Percentiles rank a stretch among this genome's conserved stretches.
These are phyloP conservation scores for Scolopax bukidnonensis DNA, from an alignment of 2,797 vertebrate genomes.

Conservation along the genomic window DNA sequence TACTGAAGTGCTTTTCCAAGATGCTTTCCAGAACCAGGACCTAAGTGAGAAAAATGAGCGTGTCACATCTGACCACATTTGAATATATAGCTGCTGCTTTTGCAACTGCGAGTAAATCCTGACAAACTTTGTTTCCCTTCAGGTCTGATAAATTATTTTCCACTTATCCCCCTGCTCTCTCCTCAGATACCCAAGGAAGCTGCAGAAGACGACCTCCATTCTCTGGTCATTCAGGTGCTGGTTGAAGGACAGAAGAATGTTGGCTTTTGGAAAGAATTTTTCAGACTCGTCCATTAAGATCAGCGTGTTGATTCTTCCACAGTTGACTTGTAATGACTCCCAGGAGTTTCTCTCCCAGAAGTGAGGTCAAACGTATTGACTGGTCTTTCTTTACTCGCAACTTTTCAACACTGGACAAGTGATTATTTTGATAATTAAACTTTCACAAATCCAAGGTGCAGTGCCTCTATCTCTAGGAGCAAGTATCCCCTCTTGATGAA, in stretches of 20 bases:
- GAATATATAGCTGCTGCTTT: background rate
- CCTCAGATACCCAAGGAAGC: background rate
- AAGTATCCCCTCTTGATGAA: background rate
- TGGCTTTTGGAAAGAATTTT: conserved; percentile 39
- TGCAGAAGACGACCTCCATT: background rate
- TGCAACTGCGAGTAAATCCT: background rate
- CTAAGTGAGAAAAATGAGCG: conserved; percentile 53
- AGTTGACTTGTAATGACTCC: conserved; percentile 37
- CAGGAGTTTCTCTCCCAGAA: conserved; percentile 33
- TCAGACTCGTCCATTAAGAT: conserved; percentile 47
- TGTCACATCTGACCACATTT: background rate
- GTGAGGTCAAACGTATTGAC: conserved; percentile 30
- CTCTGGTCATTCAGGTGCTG: background rate
- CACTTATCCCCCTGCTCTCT: background rate
- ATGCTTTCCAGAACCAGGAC: conserved; percentile 13
- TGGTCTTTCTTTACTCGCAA: background rate
- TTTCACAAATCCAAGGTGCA: background rate
- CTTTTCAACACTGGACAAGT: conserved; percentile 40
- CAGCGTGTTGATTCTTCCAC: conserved; percentile 29
- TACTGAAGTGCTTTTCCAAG: conserved; percentile 14
- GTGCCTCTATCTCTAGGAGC: background rate
- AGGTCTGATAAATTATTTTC: background rate
- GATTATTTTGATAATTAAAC: conserved; percentile 28
- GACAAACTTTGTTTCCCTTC: background rate
- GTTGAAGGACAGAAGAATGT: conserved; percentile 4